A percentile compares a stretch with the other conserved stretches of the same genome.
phyloP scores from a whole-genome alignment of 2,797 vertebrate species.

The Macroramphosus scolopax region DNA sequence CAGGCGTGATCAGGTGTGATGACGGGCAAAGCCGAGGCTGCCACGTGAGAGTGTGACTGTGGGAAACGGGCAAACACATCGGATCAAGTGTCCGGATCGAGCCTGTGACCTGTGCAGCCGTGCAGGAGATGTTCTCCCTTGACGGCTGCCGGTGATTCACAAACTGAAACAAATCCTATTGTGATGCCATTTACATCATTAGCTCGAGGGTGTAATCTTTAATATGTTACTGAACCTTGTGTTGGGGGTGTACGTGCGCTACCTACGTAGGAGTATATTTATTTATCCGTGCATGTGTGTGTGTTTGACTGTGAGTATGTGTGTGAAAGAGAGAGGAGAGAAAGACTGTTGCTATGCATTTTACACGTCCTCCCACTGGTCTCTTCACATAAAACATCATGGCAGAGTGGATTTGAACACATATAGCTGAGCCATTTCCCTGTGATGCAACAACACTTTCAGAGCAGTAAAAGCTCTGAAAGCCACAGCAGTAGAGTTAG shows the following conservation, averaged over 20 bases:
- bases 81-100: slow-evolving; percentile 23
- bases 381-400: slow-evolving; percentile 64
- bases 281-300: slow-evolving; percentile 39
- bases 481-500: background rate
- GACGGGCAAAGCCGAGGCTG: slow-evolving; percentile 30
- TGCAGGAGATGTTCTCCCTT: slow-evolving; percentile 28
- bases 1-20: slow-evolving; percentile 32
- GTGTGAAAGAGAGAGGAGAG: slow-evolving; percentile 36
- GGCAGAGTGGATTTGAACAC: slow-evolving; percentile 53
- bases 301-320: slow-evolving; percentile 9
- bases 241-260: slow-evolving; percentile 27
- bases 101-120: slow-evolving; percentile 32
- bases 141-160: slow-evolving; percentile 44
- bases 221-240: slow-evolving; percentile 40
- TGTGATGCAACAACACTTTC: slow-evolving; percentile 53
- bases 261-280: slow-evolving; percentile 46
- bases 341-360: slow-evolving; percentile 78
- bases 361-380: slow-evolving; percentile 72
- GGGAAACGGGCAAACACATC: slow-evolving; percentile 19
- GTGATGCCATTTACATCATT: slow-evolving; percentile 54
- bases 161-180: slow-evolving; percentile 52
- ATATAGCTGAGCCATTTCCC: slow-evolving; percentile 41
- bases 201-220: slow-evolving; percentile 59
- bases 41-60: slow-evolving; percentile 8
- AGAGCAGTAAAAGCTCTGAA: slow-evolving; percentile 43